Conservation (phyloP, 2,888 invertebrate species). For the Diplazon laetatorius region DNA sequence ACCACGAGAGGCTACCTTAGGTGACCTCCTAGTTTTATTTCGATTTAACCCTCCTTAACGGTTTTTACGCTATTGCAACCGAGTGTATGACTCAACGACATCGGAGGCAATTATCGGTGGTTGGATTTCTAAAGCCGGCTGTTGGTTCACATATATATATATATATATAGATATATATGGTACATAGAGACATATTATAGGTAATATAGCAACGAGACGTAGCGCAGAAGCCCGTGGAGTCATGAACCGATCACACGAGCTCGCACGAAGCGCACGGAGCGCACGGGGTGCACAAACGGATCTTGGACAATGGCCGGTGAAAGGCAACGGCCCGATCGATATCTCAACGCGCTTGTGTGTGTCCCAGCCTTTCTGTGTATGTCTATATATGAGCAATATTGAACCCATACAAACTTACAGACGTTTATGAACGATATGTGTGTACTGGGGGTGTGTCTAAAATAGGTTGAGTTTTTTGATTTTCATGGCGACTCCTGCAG, state of each 20-base stretch:
- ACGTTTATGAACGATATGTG: too few species aligned
- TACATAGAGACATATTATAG: too few species aligned
- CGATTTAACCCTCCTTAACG: conserved; percentile 45
- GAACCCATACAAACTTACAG: too few species aligned
- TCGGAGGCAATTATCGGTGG: conserved; percentile 78
- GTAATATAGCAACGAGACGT: neutral
- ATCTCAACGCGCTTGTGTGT: conserved; percentile 73
- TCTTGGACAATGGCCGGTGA: conserved; percentile 78
- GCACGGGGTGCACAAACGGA: conserved; percentile 12
- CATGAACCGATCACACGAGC: neutral
- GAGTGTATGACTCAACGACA: conserved; percentile 75
- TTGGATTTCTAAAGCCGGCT: conserved; percentile 73
- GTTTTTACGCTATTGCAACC: conserved; percentile 76
- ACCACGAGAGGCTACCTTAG: conserved; percentile 25
- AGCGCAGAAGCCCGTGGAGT: too few species aligned
- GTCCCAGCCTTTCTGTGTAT: conserved; percentile 54
- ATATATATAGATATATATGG: too few species aligned
- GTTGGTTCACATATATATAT: conserved; percentile 58
- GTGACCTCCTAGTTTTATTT: conserved; percentile 74
- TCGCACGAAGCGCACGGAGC: neutral
- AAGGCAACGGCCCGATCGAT: conserved; percentile 77
- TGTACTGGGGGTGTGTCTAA: too few species aligned
- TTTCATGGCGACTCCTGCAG: too few species aligned
- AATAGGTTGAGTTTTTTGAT: too few species aligned
- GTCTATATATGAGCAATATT: conserved; percentile 19